Conservation (phyloP, 1,140 invertebrate genomes). For the Ruditapes philippinarum region DNA sequence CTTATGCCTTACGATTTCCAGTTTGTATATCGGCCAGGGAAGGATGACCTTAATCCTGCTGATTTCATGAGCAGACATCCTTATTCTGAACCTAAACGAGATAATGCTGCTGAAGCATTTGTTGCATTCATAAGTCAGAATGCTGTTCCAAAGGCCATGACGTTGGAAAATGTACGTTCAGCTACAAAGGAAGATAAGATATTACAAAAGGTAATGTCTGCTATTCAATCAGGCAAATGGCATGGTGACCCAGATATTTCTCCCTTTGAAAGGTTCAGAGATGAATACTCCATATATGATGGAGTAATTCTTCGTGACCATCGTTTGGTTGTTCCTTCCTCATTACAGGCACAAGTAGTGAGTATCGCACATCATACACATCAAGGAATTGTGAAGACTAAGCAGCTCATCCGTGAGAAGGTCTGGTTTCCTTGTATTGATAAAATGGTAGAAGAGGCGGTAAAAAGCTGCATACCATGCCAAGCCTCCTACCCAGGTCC, state of each 20-base stretch:
- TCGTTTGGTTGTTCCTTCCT: conserved; percentile 27
- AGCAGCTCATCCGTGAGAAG: no score
- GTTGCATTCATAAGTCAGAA: conserved; percentile 56
- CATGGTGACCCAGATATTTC: not conserved
- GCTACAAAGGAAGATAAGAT: conserved; percentile 31
- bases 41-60: no score
- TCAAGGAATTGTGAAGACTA: no score
- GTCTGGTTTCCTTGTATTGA: no score
- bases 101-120: conserved; percentile 67
- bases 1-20: conserved; percentile 66
- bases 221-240: conserved; percentile 58
- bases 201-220: conserved; percentile 57
- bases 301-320: conserved; percentile 57
- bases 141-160: conserved; percentile 55
- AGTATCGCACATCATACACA: no score
- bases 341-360: no score
- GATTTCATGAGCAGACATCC: no score
- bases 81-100: no score
- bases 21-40: conserved; percentile 64
- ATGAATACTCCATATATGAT: conserved; percentile 60
- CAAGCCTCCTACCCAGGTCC: no score
- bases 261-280: conserved; percentile 22
- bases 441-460: no score
- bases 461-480: no score
- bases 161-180: conserved; percentile 39